phyloP scores from a whole-genome alignment of 2,888 invertebrate species.

The Blera fallax region DNA sequence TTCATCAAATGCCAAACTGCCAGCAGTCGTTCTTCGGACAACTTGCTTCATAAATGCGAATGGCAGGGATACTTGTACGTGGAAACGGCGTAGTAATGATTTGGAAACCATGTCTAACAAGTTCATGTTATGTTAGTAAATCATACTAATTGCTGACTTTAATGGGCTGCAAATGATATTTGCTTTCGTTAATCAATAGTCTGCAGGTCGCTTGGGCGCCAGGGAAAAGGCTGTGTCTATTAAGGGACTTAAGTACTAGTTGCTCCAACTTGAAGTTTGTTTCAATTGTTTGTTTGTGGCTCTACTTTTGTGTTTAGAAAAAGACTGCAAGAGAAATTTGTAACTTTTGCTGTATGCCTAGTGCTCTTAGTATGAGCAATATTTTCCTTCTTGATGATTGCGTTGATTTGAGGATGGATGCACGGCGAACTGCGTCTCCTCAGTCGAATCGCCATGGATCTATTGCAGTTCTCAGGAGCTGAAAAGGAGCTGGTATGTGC shows the following conservation, averaged over 20 bases:
- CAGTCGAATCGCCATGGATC: too few species aligned
- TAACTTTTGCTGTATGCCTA: too few species aligned
- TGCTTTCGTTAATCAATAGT: not conserved
- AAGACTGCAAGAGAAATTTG: too few species aligned
- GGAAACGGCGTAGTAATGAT: not conserved
- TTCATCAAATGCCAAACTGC: slow-evolving; percentile 17
- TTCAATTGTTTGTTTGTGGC: too few species aligned
- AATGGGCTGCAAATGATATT: slow-evolving; percentile 35
- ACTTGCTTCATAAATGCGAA: slow-evolving; percentile 31
- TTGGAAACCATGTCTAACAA: slow-evolving; percentile 22
- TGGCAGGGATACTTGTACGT: not conserved
- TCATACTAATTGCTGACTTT: slow-evolving; percentile 59
- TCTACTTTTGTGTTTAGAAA: too few species aligned
- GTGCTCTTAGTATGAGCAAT: too few species aligned
- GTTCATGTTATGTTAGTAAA: slow-evolving; percentile 37
- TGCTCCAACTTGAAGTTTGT: too few species aligned
- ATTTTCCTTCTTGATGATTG: too few species aligned
- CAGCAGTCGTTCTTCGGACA: not conserved
- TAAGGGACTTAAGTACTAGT: not conserved
- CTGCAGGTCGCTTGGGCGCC: not conserved
- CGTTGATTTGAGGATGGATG: too few species aligned
- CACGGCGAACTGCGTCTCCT: too few species aligned
- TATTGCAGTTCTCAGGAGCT: too few species aligned
- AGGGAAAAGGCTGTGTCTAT: not conserved
- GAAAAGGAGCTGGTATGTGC: too few species aligned